phyloP scores from a whole-genome alignment of 1,140 invertebrate genomes.

The Neuroterus valhalla region DNA sequence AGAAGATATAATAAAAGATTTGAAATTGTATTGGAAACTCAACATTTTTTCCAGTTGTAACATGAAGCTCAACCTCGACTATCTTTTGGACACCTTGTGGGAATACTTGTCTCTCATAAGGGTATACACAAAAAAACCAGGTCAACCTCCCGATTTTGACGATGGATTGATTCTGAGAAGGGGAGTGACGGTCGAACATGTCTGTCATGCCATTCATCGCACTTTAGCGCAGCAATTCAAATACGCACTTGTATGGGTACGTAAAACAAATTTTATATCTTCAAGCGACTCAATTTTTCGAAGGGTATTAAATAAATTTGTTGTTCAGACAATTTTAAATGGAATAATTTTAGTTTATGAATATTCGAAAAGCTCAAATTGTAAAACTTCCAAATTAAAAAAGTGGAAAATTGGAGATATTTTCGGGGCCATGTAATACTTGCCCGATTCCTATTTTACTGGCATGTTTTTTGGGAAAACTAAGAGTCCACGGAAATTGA shows the following conservation, averaged over 20 bases:
- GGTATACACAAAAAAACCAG: conserved; percentile 99
- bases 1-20: too few species aligned
- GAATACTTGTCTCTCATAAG: conserved; percentile 94
- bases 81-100: conserved; percentile 94
- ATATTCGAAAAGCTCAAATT: too few species aligned
- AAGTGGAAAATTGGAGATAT: too few species aligned
- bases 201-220: conserved; percentile 97
- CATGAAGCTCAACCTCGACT: conserved; percentile 99
- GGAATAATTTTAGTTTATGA: too few species aligned
- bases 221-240: conserved; percentile 94
- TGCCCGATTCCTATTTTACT: too few species aligned
- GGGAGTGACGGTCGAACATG: conserved; percentile 96
- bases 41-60: conserved; percentile 88
- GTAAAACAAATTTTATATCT: conserved; percentile 41
- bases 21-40: not conserved
- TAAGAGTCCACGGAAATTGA: too few species aligned
- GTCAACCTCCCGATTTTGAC: conserved; percentile 95
- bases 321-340: too few species aligned
- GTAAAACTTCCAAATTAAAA: too few species aligned
- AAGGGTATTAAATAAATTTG: too few species aligned
- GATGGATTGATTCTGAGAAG: conserved; percentile 94
- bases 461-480: too few species aligned
- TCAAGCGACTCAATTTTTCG: too few species aligned
- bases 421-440: too few species aligned
- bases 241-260: conserved; percentile 97